phyloP scores from a whole-genome alignment of 2,113 vertebrate genomes.

The Ameiurus melas region DNA sequence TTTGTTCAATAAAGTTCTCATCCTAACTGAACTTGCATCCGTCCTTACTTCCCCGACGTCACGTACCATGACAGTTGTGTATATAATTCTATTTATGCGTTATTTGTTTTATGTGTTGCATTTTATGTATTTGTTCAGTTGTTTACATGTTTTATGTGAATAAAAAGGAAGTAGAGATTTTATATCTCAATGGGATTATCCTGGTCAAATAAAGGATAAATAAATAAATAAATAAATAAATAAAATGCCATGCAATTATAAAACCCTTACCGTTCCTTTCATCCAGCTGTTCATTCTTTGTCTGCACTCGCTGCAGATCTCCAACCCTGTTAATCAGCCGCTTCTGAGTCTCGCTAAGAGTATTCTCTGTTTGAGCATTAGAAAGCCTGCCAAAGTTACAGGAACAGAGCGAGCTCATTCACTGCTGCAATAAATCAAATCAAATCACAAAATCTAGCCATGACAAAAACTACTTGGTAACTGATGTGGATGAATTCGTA shows the following conservation, averaged over 20 bases:
- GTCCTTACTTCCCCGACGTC: no score
- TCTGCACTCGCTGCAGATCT: slow-evolving; percentile 75
- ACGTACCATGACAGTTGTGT: no score
- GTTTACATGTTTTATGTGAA: no score
- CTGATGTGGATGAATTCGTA: background rate
- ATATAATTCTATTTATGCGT: no score
- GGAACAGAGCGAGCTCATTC: background rate
- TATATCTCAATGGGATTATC: no score
- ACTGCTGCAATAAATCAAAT: background rate
- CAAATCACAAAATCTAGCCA: background rate
- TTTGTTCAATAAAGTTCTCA: no score
- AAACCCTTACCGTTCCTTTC: slow-evolving; percentile 72
- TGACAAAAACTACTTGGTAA: background rate
- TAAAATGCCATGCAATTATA: background rate
- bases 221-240: no score
- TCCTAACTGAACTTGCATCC: no score
- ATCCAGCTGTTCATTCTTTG: slow-evolving; percentile 75
- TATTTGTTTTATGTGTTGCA: no score
- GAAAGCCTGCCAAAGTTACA: slow-evolving; percentile 66
- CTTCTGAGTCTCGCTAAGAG: slow-evolving; percentile 71
- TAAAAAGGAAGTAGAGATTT: no score
- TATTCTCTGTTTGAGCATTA: slow-evolving; percentile 74
- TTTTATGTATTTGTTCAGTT: no score
- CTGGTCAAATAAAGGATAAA: no score
- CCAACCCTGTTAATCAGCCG: slow-evolving; percentile 73